phyloP scores from a whole-genome alignment of 2,888 invertebrate genomes.

The Gasteruption jaculator region DNA sequence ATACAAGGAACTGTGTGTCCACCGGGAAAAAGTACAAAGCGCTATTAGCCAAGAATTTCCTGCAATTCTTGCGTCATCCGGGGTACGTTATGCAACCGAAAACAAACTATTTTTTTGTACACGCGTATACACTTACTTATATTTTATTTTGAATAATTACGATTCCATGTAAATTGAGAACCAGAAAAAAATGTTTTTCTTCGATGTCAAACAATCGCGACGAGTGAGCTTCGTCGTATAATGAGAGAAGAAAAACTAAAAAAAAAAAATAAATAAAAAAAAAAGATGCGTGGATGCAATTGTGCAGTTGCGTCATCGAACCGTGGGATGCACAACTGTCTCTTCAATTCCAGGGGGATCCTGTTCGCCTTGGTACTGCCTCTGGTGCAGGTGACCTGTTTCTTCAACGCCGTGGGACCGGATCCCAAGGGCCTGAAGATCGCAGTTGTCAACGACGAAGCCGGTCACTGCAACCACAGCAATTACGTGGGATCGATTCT shows the following conservation, averaged over 20 bases:
- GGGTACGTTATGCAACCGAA: constrained; percentile 62
- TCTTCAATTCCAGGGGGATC: constrained; percentile 64
- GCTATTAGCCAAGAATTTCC: constrained; percentile 66
- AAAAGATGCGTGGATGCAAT: too few relatives aligned
- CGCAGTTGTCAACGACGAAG: constrained; percentile 78
- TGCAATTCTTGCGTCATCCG: constrained; percentile 67
- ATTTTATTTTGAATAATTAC: too few relatives aligned
- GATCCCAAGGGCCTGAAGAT: constrained; percentile 69
- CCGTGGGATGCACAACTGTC: too few relatives aligned
- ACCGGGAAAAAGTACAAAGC: constrained; percentile 58
- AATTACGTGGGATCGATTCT: constrained; percentile 48
- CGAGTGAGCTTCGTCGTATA: too few relatives aligned
- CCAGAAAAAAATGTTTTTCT: too few relatives aligned
- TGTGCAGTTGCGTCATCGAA: too few relatives aligned
- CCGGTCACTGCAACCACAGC: constrained; percentile 50
- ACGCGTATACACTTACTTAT: too few relatives aligned
- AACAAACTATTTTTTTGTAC: constrained; percentile 8
- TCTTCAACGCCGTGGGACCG: constrained; percentile 76
- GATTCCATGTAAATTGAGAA: too few relatives aligned
- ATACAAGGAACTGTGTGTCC: too few relatives aligned
- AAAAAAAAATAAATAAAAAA: too few relatives aligned
- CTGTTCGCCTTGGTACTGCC: constrained; percentile 80
- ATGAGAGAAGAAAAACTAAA: neutral
- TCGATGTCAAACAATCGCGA: too few relatives aligned
- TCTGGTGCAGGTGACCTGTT: constrained; percentile 72